Evolutionary conservation across 1,140 invertebrate species (phyloP), one percentile per base, ranked within the genome.

Genomic region (Bombus vancouverensis): DNA sequence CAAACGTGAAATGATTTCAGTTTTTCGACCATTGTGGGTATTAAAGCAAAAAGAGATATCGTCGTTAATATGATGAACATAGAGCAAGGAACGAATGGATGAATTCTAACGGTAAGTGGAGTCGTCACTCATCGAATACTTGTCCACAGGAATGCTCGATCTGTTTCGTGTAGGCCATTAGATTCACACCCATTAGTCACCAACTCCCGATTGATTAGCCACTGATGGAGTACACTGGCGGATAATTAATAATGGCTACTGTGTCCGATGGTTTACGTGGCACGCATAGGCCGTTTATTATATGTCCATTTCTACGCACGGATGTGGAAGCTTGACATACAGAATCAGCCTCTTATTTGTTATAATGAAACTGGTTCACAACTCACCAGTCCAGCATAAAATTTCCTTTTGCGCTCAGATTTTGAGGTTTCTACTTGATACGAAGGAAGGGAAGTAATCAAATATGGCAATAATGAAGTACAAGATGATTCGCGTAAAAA

Each of bases 231-330:
- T 86, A 80, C 59, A 68, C 71, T 59, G 75, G 25, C 80, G 72
- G 89, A 88, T 91, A 90, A 91, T 91, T 91, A 91, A 91, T 90
- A 90, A 91, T 75, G 39, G 71, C 66, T 73, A 75, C 88, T 75
- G 53, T 81, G 76, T 65, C 34, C 44, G 81, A 68, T 53, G 83
- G 78, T 90, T 88, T 90, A 86, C 72, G 77, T 62, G 75, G 71
- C 62, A 70, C 75, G 83, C 80, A 53, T 81, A 89, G 66, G 53
- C 62, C 65, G 78, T 90, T 86, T 90, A 90, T 88, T 87, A 82
- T 87, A 87, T 80, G 22, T 68, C 65, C 37, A 88, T 87, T 59
- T 77, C 28, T 42, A 80, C 62, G 47, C 44, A 47, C 32, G 59
- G 10, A 15, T 32, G 15, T 53, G 68, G 75, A 75, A 83, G 70